Evolutionary conservation across 2,113 vertebrate species (phyloP).

Genomic region (Ameiurus melas): DNA sequence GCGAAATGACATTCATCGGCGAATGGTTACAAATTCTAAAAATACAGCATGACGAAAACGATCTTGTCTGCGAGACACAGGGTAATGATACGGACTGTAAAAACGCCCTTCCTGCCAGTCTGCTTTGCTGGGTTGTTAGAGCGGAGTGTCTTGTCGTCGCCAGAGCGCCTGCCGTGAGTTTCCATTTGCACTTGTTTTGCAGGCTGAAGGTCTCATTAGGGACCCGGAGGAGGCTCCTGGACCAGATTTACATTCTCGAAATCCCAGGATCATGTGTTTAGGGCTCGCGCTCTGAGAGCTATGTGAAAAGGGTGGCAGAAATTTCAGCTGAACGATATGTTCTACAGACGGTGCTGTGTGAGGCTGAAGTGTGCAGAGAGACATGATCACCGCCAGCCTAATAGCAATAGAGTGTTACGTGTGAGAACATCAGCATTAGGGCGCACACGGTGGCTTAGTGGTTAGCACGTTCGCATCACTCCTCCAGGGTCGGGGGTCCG

Average conservation of each 20-base stretch:
- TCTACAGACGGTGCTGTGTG: neutral
- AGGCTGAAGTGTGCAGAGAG: neutral
- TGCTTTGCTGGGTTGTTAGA: conserved; percentile 10
- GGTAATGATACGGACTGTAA: conserved; percentile 31
- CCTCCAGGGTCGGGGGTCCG: no score
- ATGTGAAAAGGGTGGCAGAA: neutral
- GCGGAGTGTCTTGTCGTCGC: neutral
- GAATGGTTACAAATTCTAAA: conserved; percentile 20
- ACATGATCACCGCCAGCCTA: neutral
- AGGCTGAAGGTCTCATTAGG: conserved; percentile 28
- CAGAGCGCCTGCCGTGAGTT: conserved; percentile 5
- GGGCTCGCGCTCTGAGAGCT: neutral
- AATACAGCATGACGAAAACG: neutral
- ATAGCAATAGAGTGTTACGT: neutral
- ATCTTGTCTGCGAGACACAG: conserved; percentile 3
- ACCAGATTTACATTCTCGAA: neutral
- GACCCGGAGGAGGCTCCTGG: neutral
- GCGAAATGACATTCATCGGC: neutral
- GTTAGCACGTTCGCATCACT: no score
- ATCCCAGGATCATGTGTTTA: neutral
- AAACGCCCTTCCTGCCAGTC: neutral
- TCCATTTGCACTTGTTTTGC: conserved; percentile 27
- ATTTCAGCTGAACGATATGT: neutral
- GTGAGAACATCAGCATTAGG: neutral
- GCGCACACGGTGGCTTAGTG: no score